Evolutionary conservation across 2,888 invertebrate species (phyloP).

Genomic region (Steinernema scapterisci): DNA sequence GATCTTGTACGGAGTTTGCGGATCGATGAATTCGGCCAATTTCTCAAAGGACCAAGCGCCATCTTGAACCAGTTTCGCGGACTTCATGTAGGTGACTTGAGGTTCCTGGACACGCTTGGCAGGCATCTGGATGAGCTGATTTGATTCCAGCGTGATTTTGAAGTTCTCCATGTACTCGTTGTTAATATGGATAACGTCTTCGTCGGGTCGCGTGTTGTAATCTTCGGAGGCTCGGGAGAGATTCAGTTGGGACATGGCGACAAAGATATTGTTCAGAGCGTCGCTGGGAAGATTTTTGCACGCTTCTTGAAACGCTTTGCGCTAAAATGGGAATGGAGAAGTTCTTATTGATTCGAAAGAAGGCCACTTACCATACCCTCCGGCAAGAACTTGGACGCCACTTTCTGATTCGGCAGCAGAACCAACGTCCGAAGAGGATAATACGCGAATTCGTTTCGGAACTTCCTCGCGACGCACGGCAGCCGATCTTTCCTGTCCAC

Average conservation of each 20-base stretch:
- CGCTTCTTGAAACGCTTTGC: background rate
- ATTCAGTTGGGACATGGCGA: background rate
- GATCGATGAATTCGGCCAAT: background rate
- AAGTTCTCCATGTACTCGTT: conserved; percentile 4
- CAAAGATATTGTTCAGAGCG: background rate
- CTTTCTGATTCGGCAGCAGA: conserved; percentile 14
- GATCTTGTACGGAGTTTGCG: background rate
- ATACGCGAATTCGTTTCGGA: background rate
- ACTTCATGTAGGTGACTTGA: background rate
- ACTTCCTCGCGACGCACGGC: conserved; percentile 5
- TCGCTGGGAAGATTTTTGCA: background rate
- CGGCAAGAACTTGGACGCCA: background rate
- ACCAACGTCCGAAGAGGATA: background rate
- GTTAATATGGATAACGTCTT: background rate
- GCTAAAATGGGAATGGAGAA: background rate
- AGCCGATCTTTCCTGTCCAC: background rate
- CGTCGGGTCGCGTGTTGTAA: background rate
- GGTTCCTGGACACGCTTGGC: background rate
- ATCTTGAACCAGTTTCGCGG: background rate
- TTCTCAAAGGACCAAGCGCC: background rate
- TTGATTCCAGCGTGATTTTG: conserved; percentile 10
- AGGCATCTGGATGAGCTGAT: background rate
- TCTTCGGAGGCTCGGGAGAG: background rate
- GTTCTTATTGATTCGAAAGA: too few relatives aligned
- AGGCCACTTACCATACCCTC: background rate